Evolutionary conservation across 2,888 invertebrate species (phyloP).

Genomic region (Polyommatus iphigenia): DNA sequence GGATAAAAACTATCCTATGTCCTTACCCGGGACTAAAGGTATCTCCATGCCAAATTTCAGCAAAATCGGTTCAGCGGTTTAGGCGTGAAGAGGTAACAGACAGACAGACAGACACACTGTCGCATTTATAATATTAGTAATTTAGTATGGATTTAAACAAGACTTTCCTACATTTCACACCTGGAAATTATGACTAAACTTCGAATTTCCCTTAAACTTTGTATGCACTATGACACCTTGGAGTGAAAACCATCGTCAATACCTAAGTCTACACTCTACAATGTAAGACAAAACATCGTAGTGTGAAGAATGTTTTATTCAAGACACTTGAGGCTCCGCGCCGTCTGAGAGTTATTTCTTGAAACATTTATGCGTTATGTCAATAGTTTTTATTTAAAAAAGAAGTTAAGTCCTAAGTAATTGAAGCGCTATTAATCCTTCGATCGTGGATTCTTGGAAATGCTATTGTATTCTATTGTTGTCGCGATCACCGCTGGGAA

Average conservation of each 20-base stretch:
- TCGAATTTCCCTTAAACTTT: background rate
- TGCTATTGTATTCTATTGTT: too few species aligned
- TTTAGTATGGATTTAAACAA: too few species aligned
- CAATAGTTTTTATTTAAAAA: constrained; percentile 34
- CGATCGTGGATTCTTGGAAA: too few species aligned
- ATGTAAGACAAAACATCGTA: constrained; percentile 42
- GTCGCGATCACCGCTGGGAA: too few species aligned
- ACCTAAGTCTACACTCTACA: constrained; percentile 22
- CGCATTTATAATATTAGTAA: too few species aligned
- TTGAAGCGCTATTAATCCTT: constrained; percentile 22
- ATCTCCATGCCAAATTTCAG: too few species aligned
- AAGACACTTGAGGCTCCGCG: constrained; percentile 35
- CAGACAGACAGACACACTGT: too few species aligned
- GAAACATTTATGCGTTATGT: constrained; percentile 53
- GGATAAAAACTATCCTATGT: too few species aligned
- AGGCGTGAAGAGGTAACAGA: too few species aligned
- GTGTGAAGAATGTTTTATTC: constrained; percentile 48
- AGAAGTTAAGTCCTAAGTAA: constrained; percentile 26
- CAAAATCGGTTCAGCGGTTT: too few species aligned
- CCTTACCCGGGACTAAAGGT: too few species aligned
- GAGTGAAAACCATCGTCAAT: background rate
- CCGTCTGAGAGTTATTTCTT: constrained; percentile 50
- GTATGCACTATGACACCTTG: background rate
- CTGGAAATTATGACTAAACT: background rate
- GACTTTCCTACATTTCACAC: background rate